Percentiles rank a stretch among this genome's conserved stretches.
These are phyloP conservation scores for Australoheros scitulus DNA, from an alignment of 2,113 vertebrate genomes.

Conservation along the genomic window DNA sequence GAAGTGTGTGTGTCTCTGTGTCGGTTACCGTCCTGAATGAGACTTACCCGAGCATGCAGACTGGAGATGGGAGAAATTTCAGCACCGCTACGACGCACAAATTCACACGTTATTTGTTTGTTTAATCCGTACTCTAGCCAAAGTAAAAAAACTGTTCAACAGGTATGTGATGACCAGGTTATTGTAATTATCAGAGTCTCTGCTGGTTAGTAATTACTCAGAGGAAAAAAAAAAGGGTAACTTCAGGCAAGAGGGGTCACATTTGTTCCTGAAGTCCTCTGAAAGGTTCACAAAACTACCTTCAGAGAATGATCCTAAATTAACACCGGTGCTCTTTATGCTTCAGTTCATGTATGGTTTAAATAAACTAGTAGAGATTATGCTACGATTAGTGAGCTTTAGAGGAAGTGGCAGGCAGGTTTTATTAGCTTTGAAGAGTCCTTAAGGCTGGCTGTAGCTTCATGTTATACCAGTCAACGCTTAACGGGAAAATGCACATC, in stretches of 20 bases:
- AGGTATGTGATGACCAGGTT: neutral
- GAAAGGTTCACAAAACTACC: neutral
- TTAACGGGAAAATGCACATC: too few relatives aligned
- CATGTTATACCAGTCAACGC: too few relatives aligned
- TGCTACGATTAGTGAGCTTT: neutral
- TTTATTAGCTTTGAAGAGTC: neutral
- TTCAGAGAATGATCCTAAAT: neutral
- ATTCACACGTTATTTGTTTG: neutral
- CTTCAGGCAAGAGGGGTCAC: neutral
- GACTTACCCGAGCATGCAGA: neutral
- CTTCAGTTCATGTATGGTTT: neutral
- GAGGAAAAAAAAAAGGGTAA: neutral
- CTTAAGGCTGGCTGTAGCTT: neutral
- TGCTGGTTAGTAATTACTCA: neutral
- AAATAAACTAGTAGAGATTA: neutral
- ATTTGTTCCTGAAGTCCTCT: neutral
- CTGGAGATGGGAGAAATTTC: neutral
- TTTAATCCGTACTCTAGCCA: neutral
- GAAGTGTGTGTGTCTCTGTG: neutral
- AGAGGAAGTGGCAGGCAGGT: rapidly evolving
- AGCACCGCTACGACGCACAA: neutral
- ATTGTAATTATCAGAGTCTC: too few relatives aligned
- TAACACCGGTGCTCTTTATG: neutral
- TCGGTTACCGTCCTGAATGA: neutral
- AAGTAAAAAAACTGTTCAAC: neutral